Evolutionary conservation across 2,113 vertebrate species (phyloP).

Genomic region (Nycticebus coucang): DNA sequence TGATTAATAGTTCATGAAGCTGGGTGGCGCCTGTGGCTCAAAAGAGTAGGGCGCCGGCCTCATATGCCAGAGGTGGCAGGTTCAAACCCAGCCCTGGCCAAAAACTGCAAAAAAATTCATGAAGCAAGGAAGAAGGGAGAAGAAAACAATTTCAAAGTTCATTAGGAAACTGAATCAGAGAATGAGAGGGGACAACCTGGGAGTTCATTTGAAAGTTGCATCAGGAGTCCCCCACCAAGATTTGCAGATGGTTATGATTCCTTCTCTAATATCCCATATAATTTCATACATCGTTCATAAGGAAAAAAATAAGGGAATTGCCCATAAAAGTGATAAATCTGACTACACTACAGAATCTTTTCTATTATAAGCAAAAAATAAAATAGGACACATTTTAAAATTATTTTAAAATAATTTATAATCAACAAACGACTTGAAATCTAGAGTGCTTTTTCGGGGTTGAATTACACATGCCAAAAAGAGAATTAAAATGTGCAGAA

Average conservation of each 20-base stretch:
- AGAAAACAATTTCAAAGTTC: not conserved
- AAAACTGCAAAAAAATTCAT: not conserved
- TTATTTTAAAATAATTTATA: conserved; percentile 34
- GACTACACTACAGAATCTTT: not conserved
- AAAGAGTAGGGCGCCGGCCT: no score
- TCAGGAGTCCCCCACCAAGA: not conserved
- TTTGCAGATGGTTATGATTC: not conserved
- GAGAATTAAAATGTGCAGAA: not conserved
- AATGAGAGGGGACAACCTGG: not conserved
- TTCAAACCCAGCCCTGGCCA: no score
- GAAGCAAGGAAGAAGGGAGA: not conserved
- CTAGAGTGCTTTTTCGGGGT: not conserved
- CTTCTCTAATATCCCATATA: not conserved
- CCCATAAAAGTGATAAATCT: not conserved
- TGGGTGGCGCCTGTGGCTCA: no score
- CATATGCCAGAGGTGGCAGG: no score
- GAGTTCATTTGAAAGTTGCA: not conserved
- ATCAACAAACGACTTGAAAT: not conserved
- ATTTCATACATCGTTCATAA: not conserved
- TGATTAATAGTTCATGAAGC: not conserved
- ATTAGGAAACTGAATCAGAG: not conserved
- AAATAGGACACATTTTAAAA: not conserved
- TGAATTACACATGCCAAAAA: not conserved
- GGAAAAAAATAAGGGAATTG: not conserved
- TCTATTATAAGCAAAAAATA: not conserved